Conservation (phyloP, 2,113 vertebrate genomes). For the Thunnus maccoyii region DNA sequence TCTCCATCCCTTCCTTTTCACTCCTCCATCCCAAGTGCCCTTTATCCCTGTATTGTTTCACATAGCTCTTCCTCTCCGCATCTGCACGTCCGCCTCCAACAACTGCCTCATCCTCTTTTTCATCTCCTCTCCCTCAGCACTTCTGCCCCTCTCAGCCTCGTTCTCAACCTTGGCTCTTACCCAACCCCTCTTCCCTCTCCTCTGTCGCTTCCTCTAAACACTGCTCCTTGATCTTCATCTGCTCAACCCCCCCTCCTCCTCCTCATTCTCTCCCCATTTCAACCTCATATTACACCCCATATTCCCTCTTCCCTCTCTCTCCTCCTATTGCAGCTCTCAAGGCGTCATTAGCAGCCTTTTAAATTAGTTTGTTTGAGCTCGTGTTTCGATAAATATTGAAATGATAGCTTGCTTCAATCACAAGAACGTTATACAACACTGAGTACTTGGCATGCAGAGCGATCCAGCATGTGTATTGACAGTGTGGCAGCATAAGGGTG, state of each 20-base stretch:
- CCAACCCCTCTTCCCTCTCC: conserved; percentile 41
- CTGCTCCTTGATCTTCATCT: conserved; percentile 63
- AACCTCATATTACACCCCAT: not conserved
- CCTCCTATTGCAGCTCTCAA: conserved; percentile 10
- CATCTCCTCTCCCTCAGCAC: conserved; percentile 50
- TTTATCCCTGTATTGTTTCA: conserved; percentile 60
- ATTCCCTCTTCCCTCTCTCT: not conserved
- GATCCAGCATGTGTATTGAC: conserved; percentile 24
- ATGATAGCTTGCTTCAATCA: conserved; percentile 17
- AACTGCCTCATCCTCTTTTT: conserved; percentile 56
- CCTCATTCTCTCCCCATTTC: conserved; percentile 10
- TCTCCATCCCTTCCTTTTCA: conserved; percentile 25
- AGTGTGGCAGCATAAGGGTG: conserved; percentile 48
- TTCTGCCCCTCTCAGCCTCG: conserved; percentile 50
- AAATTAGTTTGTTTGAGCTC: conserved; percentile 38
- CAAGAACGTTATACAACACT: conserved; percentile 33
- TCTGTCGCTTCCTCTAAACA: conserved; percentile 60
- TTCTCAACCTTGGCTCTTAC: conserved; percentile 54
- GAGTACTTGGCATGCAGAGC: conserved; percentile 23
- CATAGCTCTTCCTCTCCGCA: conserved; percentile 43
- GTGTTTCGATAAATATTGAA: conserved; percentile 31
- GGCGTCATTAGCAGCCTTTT: conserved; percentile 9
- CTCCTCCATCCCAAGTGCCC: conserved; percentile 50
- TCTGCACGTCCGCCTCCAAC: conserved; percentile 29
- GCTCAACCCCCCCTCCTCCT: conserved; percentile 26